Evolutionary conservation across 2,113 vertebrate genomes (phyloP), one percentile per base, ranked within the genome.

Genomic region (Crotalus helleri): DNA sequence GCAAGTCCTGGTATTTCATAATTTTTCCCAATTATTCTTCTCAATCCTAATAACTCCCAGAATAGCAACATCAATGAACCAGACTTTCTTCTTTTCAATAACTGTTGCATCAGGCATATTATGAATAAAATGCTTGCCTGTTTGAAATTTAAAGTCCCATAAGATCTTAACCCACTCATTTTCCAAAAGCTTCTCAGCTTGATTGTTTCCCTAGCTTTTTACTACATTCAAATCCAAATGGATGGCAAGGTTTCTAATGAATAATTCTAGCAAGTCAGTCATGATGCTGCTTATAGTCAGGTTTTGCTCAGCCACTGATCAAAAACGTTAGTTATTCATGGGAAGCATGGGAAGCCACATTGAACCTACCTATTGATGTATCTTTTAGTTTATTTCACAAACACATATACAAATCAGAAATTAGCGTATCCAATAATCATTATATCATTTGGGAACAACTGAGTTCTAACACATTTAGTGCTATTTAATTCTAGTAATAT

Each of bases 401-500:
- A 5, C 91, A 90, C 24, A 87, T 94, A 81, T 81, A 39, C 33
- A 44, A 81, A 81, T 69, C 64, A 69, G 29, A 69, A 5, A 94
- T 95, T 91, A 95, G 90, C 85, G 46, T 96, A 85, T 89, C 87
- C 96, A 92, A 89, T 55, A 93, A 95, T 95, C 95, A 96, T 95
- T 94, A 91, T 33, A 87, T 85, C 13, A 5, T 90, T 95, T 93
- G 92, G 58, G 92, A 96, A 89, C 87, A 95, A 91, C 90, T 87
- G 93, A 81, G 91, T 61, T 94, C 91, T 91, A 87, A 91, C 89
- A 86, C 92, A 85, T 92, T 95, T 94, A 94, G 39, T 57, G 95
- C 94, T 90, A 91, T 92, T 94, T 95, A 91, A 89, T 55, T 21
- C 46, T 94, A 96, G 58, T 44, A 95, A 91, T 39, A 21, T 91